Base-by-base conservation (phyloP, 2,888 invertebrate genomes). In the Chloromyia formosa region DNA sequence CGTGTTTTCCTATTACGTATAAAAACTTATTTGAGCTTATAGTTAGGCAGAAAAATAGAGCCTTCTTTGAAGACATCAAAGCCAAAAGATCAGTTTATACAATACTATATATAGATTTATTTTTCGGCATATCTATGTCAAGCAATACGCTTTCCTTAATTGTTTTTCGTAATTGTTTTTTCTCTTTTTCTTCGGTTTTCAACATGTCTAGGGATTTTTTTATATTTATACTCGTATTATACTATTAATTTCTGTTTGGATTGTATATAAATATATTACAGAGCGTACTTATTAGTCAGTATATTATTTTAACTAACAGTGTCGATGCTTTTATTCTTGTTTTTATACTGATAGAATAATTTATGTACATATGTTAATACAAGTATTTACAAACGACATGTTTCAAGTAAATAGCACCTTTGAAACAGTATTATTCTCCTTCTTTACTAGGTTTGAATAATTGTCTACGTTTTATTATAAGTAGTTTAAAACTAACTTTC, bases 401-500 rank as follows among this genome's bases (percentile, higher is more conserved):
- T 71, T 71, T 58, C 71, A 71, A 69, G 58, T 71, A 56, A 71
- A 71, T 71, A 71, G 71, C 71, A 71, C 71, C 71, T 58, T 58
- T 45, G 66, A 66, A 45, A 66, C 66, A 62, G 35, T 23, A 66
- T 49, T 4, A 2, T 35, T 35, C 7, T 35, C n/a, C n/a, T n/a
- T n/a, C 45, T 22, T 49, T 49, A 4, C 12, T 45, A 20, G 49
- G 12, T 40, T 40, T 40, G 18, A 49, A 49, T 49, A 14, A n/a
- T 40, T 35, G n/a, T 12, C 16, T 40, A 27, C 23, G 16, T 35
- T 16, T 40, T 40, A 62, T 40, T 62, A 7, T 7, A 3, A 61
- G 12, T 20, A 56, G 22, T 45, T 66, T 45, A 20, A 45, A 18
- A 66, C 22, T 66, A 35, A 16, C 1, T 61, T 45, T 66, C 66